Evolutionary conservation across 2,113 vertebrate genomes (phyloP), one percentile per base, ranked within the genome.

Genomic region (Aphyosemion australe): DNA sequence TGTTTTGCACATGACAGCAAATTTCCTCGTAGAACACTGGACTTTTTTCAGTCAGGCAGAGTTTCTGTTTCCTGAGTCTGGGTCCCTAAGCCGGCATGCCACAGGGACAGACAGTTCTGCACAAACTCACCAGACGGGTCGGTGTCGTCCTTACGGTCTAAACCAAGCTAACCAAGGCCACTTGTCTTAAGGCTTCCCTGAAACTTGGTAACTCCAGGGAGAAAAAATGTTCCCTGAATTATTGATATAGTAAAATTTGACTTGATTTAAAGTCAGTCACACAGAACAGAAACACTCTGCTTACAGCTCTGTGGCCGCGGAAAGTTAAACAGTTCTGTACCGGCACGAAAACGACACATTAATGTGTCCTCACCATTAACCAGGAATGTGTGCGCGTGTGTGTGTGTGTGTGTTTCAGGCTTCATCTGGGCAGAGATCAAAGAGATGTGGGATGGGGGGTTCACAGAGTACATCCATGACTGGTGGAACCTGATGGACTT

Each of bases 401-500:
- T 69, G 20, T 46, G n/a, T 47, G 12, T 63, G 37, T 78, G 37
- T 68, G 32, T 79, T 74, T 6, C 83, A 98, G 96, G 96, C 83
- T 98, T 98, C 85, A 98, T 98, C 84, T 98, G 96, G 96, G 96
- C 96, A 72, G 96, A 98, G 90, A 98, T 98, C 81, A 98, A 98
- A 59, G 95, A 98, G 80, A 98, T 98, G 96, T 98, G 96, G 96
- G 95, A 96, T 34, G 96, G 96, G 34, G 96, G 96, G 71, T 97
- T 98, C 90, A 96, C 93, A 43, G 96, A 97, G 84, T 98, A 98
- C 0, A 93, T 98, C 16, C 96, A 98, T 0, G 96, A 98, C 85
- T 98, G 96, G 96, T 98, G 96, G 96, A 98, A 98, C 83, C 90
- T 98, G 80, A 98, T 98, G 96, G 96, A 98, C 90, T 98, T 98